Evolutionary conservation across 2,113 vertebrate species (phyloP).

Genomic region (Labrus mixtus): DNA sequence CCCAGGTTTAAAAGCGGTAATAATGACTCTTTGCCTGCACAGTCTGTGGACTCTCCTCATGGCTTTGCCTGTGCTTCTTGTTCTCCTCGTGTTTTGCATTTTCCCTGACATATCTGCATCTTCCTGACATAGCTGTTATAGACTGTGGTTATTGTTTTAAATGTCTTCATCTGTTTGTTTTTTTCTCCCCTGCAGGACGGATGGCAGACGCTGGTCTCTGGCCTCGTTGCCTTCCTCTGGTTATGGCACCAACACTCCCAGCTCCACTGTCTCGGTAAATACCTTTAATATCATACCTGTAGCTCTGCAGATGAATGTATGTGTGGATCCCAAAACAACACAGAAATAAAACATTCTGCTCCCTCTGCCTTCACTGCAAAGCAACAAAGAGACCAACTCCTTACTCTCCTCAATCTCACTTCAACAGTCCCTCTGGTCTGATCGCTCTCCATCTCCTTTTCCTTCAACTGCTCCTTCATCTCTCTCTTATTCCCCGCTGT

Average conservation of each 20-base stretch:
- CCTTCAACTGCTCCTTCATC: slow-evolving; percentile 9
- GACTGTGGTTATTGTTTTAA: neutral
- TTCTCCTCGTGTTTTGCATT: slow-evolving; percentile 3
- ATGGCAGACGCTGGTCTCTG: slow-evolving; percentile 97
- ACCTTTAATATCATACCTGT: neutral
- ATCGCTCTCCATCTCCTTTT: slow-evolving; percentile 10
- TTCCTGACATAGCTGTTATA: neutral
- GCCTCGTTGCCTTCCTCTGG: slow-evolving; percentile 96
- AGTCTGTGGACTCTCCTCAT: neutral
- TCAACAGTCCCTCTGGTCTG: neutral
- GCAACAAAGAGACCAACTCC: neutral
- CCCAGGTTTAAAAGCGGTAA: neutral
- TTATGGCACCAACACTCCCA: slow-evolving; percentile 98
- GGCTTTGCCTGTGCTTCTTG: neutral
- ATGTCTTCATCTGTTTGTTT: neutral
- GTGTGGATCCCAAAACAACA: neutral
- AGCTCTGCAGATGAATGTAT: neutral
- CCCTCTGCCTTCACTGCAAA: neutral
- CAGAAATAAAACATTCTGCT: neutral
- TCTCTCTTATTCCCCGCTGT: neutral
- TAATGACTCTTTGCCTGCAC: neutral
- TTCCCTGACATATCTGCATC: slow-evolving; percentile 1
- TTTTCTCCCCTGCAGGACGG: slow-evolving; percentile 84
- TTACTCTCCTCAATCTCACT: neutral
- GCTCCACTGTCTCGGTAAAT: slow-evolving; percentile 97